Percentiles rank a stretch among this genome's conserved stretches.
phyloP scores from a whole-genome alignment of 2,888 invertebrate species.

The Oscheius myriophilus region DNA sequence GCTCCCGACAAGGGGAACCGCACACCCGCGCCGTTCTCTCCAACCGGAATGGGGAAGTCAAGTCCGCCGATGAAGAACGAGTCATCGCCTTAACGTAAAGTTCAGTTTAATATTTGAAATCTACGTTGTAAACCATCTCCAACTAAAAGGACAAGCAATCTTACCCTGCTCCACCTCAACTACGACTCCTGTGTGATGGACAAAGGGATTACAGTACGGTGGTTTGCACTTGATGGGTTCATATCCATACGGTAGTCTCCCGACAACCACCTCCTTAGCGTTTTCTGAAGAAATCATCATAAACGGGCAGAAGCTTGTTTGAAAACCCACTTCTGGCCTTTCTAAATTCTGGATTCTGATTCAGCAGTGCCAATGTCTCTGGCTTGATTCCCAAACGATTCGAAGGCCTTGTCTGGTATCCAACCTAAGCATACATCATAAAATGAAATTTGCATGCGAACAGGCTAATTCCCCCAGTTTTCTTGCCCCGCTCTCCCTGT shows the following conservation, averaged over 20 bases:
- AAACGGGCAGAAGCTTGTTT: not conserved
- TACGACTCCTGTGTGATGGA: slow-evolving; percentile 61
- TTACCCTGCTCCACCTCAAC: slow-evolving; percentile 62
- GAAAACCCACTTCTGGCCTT: slow-evolving; percentile 57
- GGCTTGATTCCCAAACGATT: slow-evolving; percentile 63
- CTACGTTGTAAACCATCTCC: not conserved
- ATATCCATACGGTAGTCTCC: slow-evolving; percentile 64
- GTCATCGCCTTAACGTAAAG: slow-evolving; percentile 51
- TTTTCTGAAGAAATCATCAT: slow-evolving; percentile 42
- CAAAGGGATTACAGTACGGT: slow-evolving; percentile 68
- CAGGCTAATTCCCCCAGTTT: not conserved
- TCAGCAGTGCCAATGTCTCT: slow-evolving; percentile 58
- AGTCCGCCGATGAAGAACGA: slow-evolving; percentile 64
- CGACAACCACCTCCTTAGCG: slow-evolving; percentile 62
- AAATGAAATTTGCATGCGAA: no score
- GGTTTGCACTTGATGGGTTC: slow-evolving; percentile 67
- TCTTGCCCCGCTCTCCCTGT: not conserved
- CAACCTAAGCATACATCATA: slow-evolving; percentile 35
- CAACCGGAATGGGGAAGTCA: slow-evolving; percentile 65
- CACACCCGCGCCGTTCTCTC: slow-evolving; percentile 62
- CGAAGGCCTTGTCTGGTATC: slow-evolving; percentile 62
- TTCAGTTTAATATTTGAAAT: not conserved
- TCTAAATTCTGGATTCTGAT: slow-evolving; percentile 62
- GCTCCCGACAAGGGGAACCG: slow-evolving; percentile 65
- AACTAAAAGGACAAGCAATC: no score